A percentile compares a stretch with the other conserved stretches of the same genome.
Conservation (phyloP, 1,140 invertebrate genomes). For the Leptinotarsa defecta region DNA sequence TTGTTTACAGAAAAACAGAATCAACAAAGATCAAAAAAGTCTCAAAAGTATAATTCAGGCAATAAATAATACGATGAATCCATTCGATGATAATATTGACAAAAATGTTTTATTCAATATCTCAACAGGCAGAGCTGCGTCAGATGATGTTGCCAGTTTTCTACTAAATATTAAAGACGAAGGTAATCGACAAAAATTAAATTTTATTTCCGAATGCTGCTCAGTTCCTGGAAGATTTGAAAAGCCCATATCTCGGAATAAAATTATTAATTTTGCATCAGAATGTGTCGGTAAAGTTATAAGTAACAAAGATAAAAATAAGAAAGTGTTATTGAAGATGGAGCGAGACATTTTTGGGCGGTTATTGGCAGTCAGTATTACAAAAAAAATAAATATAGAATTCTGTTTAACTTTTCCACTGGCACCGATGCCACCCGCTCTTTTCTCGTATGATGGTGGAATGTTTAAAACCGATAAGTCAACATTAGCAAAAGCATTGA, state of each 20-base stretch:
- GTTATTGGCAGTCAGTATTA: slow-evolving; percentile 44
- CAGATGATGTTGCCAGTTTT: slow-evolving; percentile 18
- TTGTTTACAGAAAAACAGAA: slow-evolving; percentile 10
- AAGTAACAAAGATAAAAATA: slow-evolving; percentile 40
- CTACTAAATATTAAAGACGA: slow-evolving; percentile 11
- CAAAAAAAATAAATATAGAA: slow-evolving; percentile 48
- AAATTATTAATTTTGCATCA: slow-evolving; percentile 39
- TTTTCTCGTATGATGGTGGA: slow-evolving; percentile 33
- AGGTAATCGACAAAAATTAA: slow-evolving; percentile 28
- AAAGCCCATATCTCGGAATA: slow-evolving; percentile 36
- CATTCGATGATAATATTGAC: slow-evolving; percentile 43
- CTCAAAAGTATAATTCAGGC: slow-evolving; percentile 26
- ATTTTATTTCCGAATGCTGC: slow-evolving; percentile 38
- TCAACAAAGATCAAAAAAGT: slow-evolving; percentile 22
- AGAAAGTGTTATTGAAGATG: slow-evolving; percentile 43
- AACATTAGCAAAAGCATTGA: slow-evolving; percentile 19
- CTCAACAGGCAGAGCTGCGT: slow-evolving; percentile 31
- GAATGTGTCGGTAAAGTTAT: slow-evolving; percentile 34
- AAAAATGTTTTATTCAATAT: slow-evolving; percentile 35
- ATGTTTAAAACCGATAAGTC: slow-evolving; percentile 33
- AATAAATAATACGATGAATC: slow-evolving; percentile 44
- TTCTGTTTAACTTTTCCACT: slow-evolving; percentile 46
- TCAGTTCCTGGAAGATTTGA: slow-evolving; percentile 39
- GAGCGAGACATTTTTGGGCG: slow-evolving; percentile 49
- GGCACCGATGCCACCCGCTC: slow-evolving; percentile 47